These are phyloP conservation scores for Papilio elwesi DNA, from an alignment of 2,888 invertebrate genomes.

Conservation along the genomic window DNA sequence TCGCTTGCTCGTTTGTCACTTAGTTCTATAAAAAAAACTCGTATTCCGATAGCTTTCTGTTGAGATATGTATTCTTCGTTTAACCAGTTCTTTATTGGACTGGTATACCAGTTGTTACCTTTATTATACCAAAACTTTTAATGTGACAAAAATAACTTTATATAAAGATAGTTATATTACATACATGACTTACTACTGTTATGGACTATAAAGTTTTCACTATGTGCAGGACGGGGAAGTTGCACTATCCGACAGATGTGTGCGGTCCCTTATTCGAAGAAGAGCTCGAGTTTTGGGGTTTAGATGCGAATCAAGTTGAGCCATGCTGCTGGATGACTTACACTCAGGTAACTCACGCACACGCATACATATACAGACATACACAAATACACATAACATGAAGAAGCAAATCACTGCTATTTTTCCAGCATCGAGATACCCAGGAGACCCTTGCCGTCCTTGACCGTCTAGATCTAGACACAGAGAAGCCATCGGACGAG, in stretches of 20 bases:
- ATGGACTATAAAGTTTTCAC: slow-evolving; percentile 24
- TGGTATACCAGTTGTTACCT: too few species aligned
- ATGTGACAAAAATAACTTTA: too few species aligned
- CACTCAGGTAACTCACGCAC: slow-evolving; percentile 88
- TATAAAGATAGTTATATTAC: too few species aligned
- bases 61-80: too few species aligned
- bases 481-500: slow-evolving; percentile 98
- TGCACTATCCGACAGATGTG: slow-evolving; percentile 99
- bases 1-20: too few species aligned
- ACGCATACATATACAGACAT: background rate
- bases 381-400: background rate
- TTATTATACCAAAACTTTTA: too few species aligned
- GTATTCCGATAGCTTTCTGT: too few species aligned
- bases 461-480: slow-evolving; percentile 98
- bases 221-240: slow-evolving; percentile 92
- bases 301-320: slow-evolving; percentile 99
- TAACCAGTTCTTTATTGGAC: too few species aligned
- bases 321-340: slow-evolving; percentile 99
- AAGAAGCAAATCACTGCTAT: background rate
- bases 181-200: background rate
- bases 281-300: slow-evolving; percentile 99
- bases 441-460: slow-evolving; percentile 99
- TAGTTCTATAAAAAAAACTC: too few species aligned
- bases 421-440: slow-evolving; percentile 95
- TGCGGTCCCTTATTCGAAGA: slow-evolving; percentile 99